These are phyloP conservation scores for Zoanthus solanderi DNA, from an alignment of 92 coral and sea anemone species.

Conservation along the genomic window DNA sequence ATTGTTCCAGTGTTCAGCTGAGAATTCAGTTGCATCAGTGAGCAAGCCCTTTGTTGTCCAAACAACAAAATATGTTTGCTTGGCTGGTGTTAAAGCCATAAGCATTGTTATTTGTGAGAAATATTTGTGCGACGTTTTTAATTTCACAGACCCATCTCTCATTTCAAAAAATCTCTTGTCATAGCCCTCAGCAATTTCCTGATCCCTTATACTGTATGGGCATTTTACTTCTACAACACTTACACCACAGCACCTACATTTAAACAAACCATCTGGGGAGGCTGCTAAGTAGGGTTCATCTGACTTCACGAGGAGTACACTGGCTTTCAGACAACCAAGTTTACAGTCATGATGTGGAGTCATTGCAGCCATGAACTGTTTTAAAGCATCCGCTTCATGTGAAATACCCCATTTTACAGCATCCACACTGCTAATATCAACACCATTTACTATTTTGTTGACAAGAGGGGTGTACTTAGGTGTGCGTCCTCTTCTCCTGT, in stretches of 20 bases:
- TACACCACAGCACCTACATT: neutral
- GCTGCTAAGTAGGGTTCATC: slow-evolving; percentile 42
- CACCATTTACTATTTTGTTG: slow-evolving; percentile 30
- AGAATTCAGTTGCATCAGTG: slow-evolving; percentile 42
- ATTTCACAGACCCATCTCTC: slow-evolving; percentile 26
- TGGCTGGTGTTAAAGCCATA: slow-evolving; percentile 34
- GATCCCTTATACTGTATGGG: slow-evolving; percentile 12
- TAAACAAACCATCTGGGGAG: slow-evolving; percentile 42
- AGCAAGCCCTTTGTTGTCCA: slow-evolving; percentile 49
- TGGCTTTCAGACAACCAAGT: slow-evolving; percentile 11
- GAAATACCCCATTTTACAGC: slow-evolving; percentile 35
- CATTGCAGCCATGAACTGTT: slow-evolving; percentile 40
- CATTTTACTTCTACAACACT: neutral
- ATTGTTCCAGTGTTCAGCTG: slow-evolving; percentile 44
- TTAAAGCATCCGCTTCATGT: slow-evolving; percentile 47
- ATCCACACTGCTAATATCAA: slow-evolving; percentile 43
- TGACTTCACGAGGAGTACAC: slow-evolving; percentile 36
- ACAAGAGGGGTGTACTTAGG: slow-evolving; percentile 48
- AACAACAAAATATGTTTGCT: slow-evolving; percentile 50
- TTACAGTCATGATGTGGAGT: slow-evolving; percentile 33
- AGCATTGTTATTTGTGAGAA: slow-evolving; percentile 45
- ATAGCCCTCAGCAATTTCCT: slow-evolving; percentile 19
- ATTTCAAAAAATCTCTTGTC: neutral
- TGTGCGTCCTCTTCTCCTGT: slow-evolving; percentile 39
- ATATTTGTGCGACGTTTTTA: slow-evolving; percentile 40